Percentiles rank a stretch among this genome's conserved stretches.
Evolutionary conservation across 2,888 invertebrate species (phyloP).

Genomic region (Cryptosula pallasiana): DNA sequence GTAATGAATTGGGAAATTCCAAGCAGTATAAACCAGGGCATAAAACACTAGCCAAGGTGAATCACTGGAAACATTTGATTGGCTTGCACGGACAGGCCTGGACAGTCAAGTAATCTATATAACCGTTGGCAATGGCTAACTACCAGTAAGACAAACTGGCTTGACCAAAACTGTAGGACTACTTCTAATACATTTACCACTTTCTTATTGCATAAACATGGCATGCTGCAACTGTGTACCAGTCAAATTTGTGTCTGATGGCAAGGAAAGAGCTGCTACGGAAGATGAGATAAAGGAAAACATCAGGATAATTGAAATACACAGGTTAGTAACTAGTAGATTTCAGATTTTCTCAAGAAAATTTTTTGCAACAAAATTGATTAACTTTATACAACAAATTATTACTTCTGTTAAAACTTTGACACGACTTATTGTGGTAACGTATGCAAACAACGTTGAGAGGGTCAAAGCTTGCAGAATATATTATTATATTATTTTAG

Average conservation of each 20-base stretch:
- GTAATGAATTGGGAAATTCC: too few species aligned
- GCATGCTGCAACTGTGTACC: conserved; percentile 3
- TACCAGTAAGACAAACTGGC: too few species aligned
- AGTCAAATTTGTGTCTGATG: not conserved
- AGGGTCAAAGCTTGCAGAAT: not conserved
- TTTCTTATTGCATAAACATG: not conserved
- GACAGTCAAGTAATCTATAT: too few species aligned
- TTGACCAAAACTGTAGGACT: not conserved
- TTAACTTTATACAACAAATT: too few species aligned
- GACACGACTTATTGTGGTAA: not conserved
- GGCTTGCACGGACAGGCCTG: too few species aligned
- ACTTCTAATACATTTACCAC: not conserved
- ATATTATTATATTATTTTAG: not conserved
- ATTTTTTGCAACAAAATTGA: too few species aligned
- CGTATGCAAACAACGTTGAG: not conserved
- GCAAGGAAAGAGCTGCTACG: not conserved
- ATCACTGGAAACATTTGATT: too few species aligned
- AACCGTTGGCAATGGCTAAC: too few species aligned
- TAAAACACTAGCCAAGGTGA: too few species aligned
- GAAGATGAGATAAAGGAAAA: conserved; percentile 12
- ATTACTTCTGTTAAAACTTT: not conserved
- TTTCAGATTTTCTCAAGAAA: too few species aligned
- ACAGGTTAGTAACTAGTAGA: not conserved
- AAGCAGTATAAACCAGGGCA: too few species aligned
- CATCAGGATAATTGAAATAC: conserved; percentile 18